Conservation (phyloP, 1,140 invertebrate species). For the Cherax destructor region DNA sequence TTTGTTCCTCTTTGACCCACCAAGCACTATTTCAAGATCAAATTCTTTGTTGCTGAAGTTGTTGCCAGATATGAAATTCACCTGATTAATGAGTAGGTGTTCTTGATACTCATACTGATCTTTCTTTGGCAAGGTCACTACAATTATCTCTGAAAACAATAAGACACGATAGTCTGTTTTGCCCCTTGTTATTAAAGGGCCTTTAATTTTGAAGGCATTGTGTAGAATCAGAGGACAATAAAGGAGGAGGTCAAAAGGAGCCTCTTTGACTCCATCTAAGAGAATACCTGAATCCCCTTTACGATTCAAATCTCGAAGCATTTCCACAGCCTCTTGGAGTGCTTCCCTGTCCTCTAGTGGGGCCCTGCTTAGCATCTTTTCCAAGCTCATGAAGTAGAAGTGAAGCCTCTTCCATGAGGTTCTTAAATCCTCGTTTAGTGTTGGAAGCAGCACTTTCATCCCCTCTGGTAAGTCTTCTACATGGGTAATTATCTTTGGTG, state of each 20-base stretch:
- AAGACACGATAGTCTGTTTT: slow-evolving; percentile 4
- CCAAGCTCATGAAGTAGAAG: slow-evolving; percentile 41
- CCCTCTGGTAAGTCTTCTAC: slow-evolving; percentile 11
- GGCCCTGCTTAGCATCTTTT: not conserved
- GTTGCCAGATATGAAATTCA: not conserved
- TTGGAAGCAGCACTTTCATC: not conserved
- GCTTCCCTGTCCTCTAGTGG: not conserved
- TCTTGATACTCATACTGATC: slow-evolving; percentile 8
- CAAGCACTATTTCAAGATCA: slow-evolving; percentile 5
- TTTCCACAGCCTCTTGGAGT: not conserved
- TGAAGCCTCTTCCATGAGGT: slow-evolving; percentile 27
- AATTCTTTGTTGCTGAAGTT: not conserved
- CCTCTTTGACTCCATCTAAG: not conserved
- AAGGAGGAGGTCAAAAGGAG: slow-evolving; percentile 19
- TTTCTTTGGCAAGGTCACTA: slow-evolving; percentile 7
- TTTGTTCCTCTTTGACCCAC: not conserved
- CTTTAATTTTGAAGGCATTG: slow-evolving; percentile 12
- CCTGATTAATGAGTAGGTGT: slow-evolving; percentile 21
- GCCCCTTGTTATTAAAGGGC: not conserved
- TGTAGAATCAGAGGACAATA: slow-evolving; percentile 15
- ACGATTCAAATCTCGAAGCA: slow-evolving; percentile 4
- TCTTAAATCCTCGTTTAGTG: not conserved
- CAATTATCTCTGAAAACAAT: slow-evolving; percentile 34
- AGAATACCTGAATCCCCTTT: slow-evolving; percentile 35
- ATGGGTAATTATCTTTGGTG: not conserved